phyloP scores from a whole-genome alignment of 2,797 vertebrate species.

The Notolepis coatsorum region DNA sequence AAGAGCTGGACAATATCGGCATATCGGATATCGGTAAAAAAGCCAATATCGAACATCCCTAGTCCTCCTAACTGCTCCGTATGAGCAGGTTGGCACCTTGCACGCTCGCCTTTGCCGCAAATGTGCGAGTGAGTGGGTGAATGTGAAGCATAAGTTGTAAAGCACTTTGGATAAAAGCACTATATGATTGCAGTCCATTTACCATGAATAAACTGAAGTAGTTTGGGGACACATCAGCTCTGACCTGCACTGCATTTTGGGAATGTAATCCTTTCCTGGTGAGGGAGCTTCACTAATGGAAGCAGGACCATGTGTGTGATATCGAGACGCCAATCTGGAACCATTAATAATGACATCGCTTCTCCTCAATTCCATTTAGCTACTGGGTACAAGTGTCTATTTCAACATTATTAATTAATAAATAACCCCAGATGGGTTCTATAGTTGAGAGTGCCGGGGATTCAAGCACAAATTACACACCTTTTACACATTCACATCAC shows the following conservation, averaged over 20 bases:
- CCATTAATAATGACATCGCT: slow-evolving; percentile 28
- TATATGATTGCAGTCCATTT: background rate
- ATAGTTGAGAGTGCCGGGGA: slow-evolving; percentile 25
- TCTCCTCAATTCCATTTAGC: slow-evolving; percentile 23
- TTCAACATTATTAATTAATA: slow-evolving; percentile 38
- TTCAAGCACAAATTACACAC: slow-evolving; percentile 25
- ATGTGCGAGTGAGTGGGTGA: too few relatives aligned
- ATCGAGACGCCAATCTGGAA: slow-evolving; percentile 39
- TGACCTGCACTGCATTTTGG: slow-evolving; percentile 13
- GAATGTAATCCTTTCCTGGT: slow-evolving; percentile 25
- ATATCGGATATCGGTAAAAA: too few relatives aligned
- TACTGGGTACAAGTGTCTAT: slow-evolving; percentile 12
- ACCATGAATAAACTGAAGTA: background rate
- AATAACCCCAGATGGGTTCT: slow-evolving; percentile 33
- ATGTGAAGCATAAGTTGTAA: too few relatives aligned
- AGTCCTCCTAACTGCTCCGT: too few relatives aligned
- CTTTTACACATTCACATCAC: slow-evolving; percentile 29
- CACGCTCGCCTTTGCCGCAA: too few relatives aligned
- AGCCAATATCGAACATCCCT: too few relatives aligned
- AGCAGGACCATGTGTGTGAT: background rate
- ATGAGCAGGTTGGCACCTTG: too few relatives aligned
- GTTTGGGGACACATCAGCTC: slow-evolving; percentile 11
- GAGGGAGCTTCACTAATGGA: slow-evolving; percentile 13
- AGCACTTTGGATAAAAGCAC: too few relatives aligned
- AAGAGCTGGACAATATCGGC: too few relatives aligned